Evolutionary conservation across 2,113 vertebrate genomes (phyloP).

Genomic region (Poeciliopsis turrubarensis): DNA sequence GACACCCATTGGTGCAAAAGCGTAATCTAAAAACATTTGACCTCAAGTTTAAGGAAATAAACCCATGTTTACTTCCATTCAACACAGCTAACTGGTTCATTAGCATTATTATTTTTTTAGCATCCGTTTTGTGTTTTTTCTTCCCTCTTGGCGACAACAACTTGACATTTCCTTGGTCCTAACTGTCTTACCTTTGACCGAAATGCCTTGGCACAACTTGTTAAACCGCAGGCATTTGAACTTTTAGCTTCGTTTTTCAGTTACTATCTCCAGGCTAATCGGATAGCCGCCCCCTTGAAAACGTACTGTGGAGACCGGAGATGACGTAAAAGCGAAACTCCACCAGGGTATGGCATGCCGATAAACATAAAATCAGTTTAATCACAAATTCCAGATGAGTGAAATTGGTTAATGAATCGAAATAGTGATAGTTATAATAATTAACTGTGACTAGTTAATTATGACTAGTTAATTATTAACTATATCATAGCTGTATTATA

Average conservation of each 20-base stretch:
- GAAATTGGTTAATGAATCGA: no score
- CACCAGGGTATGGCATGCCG: no score
- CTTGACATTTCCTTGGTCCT: fast-evolving
- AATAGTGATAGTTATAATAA: no score
- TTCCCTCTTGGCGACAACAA: background rate
- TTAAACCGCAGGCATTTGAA: background rate
- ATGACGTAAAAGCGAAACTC: background rate
- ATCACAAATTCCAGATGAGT: no score
- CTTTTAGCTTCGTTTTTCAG: conserved; percentile 7
- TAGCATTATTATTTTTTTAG: background rate
- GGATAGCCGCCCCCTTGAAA: background rate
- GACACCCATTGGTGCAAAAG: no score
- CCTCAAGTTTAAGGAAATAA: no score
- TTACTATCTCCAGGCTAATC: conserved; percentile 9
- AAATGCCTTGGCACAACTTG: background rate
- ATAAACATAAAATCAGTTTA: no score
- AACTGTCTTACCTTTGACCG: conserved; percentile 36
- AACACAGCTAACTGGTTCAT: background rate
- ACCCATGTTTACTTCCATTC: no score
- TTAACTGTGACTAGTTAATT: no score
- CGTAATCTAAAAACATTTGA: no score
- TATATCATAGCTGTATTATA: no score
- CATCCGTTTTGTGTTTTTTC: background rate
- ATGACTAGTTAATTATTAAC: no score
- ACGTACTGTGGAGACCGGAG: background rate